Conservation (phyloP, 2,797 vertebrate species). For the Hyperoplus lanceolatus region DNA sequence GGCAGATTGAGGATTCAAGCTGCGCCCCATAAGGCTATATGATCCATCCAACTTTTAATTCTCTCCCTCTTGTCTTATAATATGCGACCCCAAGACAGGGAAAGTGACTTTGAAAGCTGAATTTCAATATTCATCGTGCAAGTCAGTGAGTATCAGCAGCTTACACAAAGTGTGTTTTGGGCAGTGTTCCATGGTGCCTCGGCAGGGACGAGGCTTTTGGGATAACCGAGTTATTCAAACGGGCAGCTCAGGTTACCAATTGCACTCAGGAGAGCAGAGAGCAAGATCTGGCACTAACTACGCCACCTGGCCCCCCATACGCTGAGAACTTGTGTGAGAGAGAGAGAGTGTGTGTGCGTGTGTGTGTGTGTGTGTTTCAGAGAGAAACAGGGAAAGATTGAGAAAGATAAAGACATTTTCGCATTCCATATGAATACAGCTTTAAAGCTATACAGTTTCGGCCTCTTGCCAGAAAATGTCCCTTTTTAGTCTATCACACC, state of each 20-base stretch:
- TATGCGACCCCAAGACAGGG: constrained; percentile 43
- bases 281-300: constrained; percentile 75
- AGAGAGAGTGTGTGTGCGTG: constrained; percentile 15
- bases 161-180: constrained; percentile 65
- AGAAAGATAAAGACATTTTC: constrained; percentile 55
- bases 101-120: constrained; percentile 59
- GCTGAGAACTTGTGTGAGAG: constrained; percentile 13
- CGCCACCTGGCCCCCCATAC: constrained; percentile 73
- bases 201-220: constrained; percentile 70
- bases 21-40: constrained; percentile 34
- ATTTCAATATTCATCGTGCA: constrained; percentile 52
- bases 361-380: constrained; percentile 22
- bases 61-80: constrained; percentile 24
- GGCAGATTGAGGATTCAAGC: constrained; percentile 61
- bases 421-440: constrained; percentile 35
- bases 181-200: constrained; percentile 61
- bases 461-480: constrained; percentile 42
- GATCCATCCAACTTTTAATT: constrained; percentile 43
- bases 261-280: constrained; percentile 80
- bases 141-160: constrained; percentile 47
- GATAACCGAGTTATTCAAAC: constrained; percentile 81
- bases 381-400: constrained; percentile 45
- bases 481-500: constrained; percentile 38
- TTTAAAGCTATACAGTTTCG: constrained; percentile 58
- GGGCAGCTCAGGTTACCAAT: constrained; percentile 81